Conservation (phyloP, 2,888 invertebrate genomes). For the Dastarcus helophoroides region DNA sequence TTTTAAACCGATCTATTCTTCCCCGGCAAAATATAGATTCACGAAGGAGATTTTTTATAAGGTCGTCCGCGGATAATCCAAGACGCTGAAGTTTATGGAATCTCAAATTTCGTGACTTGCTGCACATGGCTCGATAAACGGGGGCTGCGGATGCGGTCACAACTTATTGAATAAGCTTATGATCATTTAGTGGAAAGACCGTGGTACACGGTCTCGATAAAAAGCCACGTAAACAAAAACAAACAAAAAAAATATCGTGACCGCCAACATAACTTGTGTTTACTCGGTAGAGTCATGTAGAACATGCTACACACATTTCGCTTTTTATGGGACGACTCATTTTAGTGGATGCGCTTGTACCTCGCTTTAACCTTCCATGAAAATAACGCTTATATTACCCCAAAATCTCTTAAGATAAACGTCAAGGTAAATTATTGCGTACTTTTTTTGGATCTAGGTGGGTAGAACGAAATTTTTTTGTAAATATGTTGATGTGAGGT, state of each 20-base stretch:
- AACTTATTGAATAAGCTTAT: too few relatives aligned
- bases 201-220: not conserved
- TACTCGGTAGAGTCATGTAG: too few relatives aligned
- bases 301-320: too few relatives aligned
- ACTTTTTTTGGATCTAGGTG: too few relatives aligned
- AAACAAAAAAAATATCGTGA: not conserved
- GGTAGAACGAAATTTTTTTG: too few relatives aligned
- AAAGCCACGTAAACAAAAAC: not conserved
- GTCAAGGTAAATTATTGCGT: too few relatives aligned
- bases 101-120: constrained; percentile 11
- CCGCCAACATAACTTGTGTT: not conserved
- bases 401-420: too few relatives aligned
- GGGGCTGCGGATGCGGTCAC: not conserved
- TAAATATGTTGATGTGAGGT: too few relatives aligned
- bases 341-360: too few relatives aligned
- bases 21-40: constrained; percentile 11
- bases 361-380: too few relatives aligned
- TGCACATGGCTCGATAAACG: constrained; percentile 9
- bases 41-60: constrained; percentile 1
- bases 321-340: too few relatives aligned
- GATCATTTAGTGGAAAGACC: constrained; percentile 1
- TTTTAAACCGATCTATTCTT: constrained; percentile 16
- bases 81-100: constrained; percentile 10
- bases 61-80: constrained; percentile 7
- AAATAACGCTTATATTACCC: too few relatives aligned